Conservation (phyloP, 37 sponge, comb jelly and placozoan genomes). For the Oopsacas minuta region DNA sequence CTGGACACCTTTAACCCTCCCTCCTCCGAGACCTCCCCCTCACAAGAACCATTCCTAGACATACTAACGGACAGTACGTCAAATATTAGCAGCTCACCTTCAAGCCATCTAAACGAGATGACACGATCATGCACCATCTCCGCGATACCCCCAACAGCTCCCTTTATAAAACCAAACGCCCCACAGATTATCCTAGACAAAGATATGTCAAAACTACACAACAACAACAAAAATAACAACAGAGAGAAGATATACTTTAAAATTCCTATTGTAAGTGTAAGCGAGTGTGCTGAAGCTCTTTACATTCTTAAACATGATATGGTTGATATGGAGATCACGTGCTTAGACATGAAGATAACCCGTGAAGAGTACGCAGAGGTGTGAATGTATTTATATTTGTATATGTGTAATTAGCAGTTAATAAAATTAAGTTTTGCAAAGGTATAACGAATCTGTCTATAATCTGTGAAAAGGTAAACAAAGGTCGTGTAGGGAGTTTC, state of each 20-base stretch:
- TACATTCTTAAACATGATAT: background rate
- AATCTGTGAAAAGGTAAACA: too few species aligned
- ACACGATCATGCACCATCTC: background rate
- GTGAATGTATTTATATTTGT: too few species aligned
- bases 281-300: background rate
- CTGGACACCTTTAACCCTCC: background rate
- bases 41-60: background rate
- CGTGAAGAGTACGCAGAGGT: background rate
- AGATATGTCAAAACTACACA: background rate
- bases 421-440: too few species aligned
- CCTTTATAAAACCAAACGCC: background rate
- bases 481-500: too few species aligned
- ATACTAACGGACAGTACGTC: background rate
- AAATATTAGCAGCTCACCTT: background rate
- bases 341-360: background rate
- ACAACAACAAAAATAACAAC: background rate
- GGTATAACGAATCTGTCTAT: too few species aligned
- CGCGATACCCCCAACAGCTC: background rate
- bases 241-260: background rate
- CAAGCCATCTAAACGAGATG: background rate
- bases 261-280: background rate
- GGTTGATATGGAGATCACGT: background rate
- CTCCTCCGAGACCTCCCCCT: background rate
- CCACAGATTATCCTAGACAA: background rate
- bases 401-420: too few species aligned